Evolutionary conservation across 2,797 vertebrate species (phyloP).

Genomic region (Neosalanx taihuensis): DNA sequence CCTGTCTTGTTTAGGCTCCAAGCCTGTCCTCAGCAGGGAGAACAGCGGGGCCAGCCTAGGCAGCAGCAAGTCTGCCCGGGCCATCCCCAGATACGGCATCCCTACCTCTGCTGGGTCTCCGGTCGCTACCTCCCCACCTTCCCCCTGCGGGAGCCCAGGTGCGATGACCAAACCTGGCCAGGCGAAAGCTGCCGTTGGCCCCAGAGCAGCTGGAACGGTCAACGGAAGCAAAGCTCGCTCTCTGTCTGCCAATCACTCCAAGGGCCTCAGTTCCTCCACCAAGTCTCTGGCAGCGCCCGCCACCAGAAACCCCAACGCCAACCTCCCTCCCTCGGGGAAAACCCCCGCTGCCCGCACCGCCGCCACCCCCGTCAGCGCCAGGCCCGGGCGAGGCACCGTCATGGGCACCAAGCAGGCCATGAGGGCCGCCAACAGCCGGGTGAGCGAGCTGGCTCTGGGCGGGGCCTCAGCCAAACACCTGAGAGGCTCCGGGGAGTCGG

Average conservation of each 20-base stretch:
- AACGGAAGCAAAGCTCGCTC: conserved; percentile 81
- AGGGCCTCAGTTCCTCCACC: conserved; percentile 82
- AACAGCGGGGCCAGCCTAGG: conserved; percentile 75
- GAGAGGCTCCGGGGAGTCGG: conserved; percentile 83
- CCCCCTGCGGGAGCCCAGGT: conserved; percentile 52
- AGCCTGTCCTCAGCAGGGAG: conserved; percentile 72
- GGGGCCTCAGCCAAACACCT: conserved; percentile 76
- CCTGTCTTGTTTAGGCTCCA: conserved; percentile 64
- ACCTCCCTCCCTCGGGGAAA: conserved; percentile 77
- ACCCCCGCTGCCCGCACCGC: conserved; percentile 68
- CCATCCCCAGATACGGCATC: conserved; percentile 84
- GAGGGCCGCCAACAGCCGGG: conserved; percentile 90
- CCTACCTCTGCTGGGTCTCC: conserved; percentile 75
- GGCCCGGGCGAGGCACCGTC: conserved; percentile 87
- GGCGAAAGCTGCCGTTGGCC: conserved; percentile 72
- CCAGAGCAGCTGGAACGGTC: conserved; percentile 67
- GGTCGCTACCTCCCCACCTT: conserved; percentile 73
- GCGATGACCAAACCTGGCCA: conserved; percentile 72
- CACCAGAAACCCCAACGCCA: conserved; percentile 73
- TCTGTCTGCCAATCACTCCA: conserved; percentile 75
- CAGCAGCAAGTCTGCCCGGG: conserved; percentile 74
- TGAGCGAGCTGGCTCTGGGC: conserved; percentile 86
- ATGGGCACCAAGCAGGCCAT: conserved; percentile 98
- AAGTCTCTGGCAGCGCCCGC: conserved; percentile 77
- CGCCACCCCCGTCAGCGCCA: conserved; percentile 68